A percentile compares a stretch with the other conserved stretches of the same genome.
These are phyloP conservation scores for Cheilinus undulatus DNA, from an alignment of 2,113 vertebrate genomes.

Conservation along the genomic window DNA sequence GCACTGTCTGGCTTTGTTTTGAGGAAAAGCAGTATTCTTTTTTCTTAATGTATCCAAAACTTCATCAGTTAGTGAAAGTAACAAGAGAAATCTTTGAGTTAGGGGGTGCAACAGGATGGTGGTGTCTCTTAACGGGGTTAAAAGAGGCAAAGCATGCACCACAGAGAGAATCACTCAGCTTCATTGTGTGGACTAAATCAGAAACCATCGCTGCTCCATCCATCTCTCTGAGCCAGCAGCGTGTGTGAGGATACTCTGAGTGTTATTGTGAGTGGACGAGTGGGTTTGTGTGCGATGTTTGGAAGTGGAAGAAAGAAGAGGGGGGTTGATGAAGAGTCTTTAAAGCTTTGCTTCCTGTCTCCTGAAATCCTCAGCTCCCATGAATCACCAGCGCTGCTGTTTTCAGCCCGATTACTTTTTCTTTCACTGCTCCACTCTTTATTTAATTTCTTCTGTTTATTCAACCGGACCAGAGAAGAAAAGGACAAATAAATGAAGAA, in stretches of 20 bases:
- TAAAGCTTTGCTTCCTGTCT: conserved; percentile 41
- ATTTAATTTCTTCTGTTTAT: background rate
- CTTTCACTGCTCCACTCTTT: conserved; percentile 10
- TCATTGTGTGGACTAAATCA: conserved; percentile 66
- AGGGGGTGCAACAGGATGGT: background rate
- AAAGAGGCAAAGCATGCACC: conserved; percentile 51
- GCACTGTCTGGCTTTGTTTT: conserved; percentile 9
- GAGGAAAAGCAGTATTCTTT: conserved; percentile 17
- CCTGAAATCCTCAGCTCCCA: conserved; percentile 27
- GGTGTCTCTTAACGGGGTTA: conserved; percentile 21
- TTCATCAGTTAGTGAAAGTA: conserved; percentile 66
- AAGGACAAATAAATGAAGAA: background rate
- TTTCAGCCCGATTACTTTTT: conserved; percentile 39
- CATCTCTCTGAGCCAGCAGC: conserved; percentile 50
- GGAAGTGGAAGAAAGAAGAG: background rate
- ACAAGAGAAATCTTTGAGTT: conserved; percentile 53
- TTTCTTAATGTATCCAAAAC: conserved; percentile 40
- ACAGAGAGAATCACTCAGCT: conserved; percentile 65
- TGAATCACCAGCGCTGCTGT: conserved; percentile 40
- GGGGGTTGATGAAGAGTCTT: conserved; percentile 23
- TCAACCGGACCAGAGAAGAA: background rate
- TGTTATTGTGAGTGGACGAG: conserved; percentile 9
- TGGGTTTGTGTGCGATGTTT: background rate
- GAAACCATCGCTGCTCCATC: conserved; percentile 48
- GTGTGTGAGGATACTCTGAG: conserved; percentile 35